phyloP scores from a whole-genome alignment of 2,113 vertebrate species.

The Sardina pilchardus region DNA sequence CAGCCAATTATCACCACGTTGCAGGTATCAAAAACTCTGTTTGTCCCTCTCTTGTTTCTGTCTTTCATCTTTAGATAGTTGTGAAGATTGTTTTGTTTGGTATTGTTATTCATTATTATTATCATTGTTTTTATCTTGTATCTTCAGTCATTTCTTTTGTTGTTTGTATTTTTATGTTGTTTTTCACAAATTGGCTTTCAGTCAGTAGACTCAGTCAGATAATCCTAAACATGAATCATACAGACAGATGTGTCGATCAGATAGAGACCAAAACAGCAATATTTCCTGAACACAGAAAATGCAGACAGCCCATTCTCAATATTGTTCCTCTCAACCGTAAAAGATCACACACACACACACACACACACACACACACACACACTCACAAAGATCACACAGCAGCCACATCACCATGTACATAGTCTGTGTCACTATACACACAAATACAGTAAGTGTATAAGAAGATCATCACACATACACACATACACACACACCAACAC shows the following conservation, averaged over 20 bases:
- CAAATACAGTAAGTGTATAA: background rate
- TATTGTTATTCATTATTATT: background rate
- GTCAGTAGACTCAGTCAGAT: background rate
- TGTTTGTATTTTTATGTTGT: background rate
- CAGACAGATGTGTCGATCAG: background rate
- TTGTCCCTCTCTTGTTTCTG: background rate
- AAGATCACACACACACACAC: background rate
- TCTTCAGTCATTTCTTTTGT: background rate
- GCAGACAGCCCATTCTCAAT: background rate
- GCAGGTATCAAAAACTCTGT: conserved; percentile 70
- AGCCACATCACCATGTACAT: background rate
- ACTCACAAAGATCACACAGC: background rate
- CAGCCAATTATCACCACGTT: conserved; percentile 79
- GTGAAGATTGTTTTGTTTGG: background rate
- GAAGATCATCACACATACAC: background rate
- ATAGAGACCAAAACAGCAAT: too few relatives aligned
- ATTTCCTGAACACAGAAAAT: too few relatives aligned
- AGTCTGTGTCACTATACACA: background rate
- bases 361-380: background rate
- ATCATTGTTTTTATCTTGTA: background rate
- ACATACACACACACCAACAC: background rate
- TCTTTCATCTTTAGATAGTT: background rate
- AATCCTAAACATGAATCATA: background rate
- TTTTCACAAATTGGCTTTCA: background rate
- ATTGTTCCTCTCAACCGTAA: background rate